A percentile compares a stretch with the other conserved stretches of the same genome.
These are phyloP conservation scores for Helicoverpa assulta DNA, from an alignment of 2,888 invertebrate species.

Conservation along the genomic window DNA sequence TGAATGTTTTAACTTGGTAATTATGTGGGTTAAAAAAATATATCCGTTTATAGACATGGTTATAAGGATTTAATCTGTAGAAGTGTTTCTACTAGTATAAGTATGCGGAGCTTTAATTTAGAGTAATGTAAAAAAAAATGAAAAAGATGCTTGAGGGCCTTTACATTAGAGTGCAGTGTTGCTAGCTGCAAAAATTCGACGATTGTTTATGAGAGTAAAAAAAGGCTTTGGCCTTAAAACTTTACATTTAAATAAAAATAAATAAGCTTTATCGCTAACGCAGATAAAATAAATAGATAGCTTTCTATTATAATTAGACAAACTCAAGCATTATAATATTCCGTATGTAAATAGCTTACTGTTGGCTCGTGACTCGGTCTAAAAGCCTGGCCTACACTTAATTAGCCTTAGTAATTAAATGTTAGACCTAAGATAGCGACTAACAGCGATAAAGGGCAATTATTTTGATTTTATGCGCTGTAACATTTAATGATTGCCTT, in stretches of 20 bases:
- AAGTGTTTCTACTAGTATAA: not conserved
- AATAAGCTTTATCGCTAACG: not conserved
- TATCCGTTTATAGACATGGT: constrained; percentile 17
- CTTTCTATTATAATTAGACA: constrained; percentile 1
- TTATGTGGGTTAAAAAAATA: constrained; percentile 46
- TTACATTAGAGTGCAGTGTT: no score
- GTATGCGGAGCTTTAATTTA: no score
- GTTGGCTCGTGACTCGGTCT: constrained; percentile 61
- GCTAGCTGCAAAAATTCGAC: no score
- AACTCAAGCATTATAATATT: constrained; percentile 33
- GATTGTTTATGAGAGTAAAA: no score
- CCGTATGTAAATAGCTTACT: constrained; percentile 24
- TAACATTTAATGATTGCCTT: constrained; percentile 41
- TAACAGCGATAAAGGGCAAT: constrained; percentile 59
- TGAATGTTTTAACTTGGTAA: constrained; percentile 56
- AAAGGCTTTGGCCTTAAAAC: no score
- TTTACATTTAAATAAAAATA: no score
- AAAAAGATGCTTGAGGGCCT: no score
- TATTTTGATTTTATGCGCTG: constrained; percentile 60
- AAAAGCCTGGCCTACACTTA: constrained; percentile 54
- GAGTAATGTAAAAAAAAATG: no score
- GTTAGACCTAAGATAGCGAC: constrained; percentile 46
- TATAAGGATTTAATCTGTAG: not conserved
- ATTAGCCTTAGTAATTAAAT: constrained; percentile 66
- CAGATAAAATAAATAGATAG: not conserved